Base-by-base conservation (phyloP, 2,888 invertebrate species). In the Andrena haemorrhoa region DNA sequence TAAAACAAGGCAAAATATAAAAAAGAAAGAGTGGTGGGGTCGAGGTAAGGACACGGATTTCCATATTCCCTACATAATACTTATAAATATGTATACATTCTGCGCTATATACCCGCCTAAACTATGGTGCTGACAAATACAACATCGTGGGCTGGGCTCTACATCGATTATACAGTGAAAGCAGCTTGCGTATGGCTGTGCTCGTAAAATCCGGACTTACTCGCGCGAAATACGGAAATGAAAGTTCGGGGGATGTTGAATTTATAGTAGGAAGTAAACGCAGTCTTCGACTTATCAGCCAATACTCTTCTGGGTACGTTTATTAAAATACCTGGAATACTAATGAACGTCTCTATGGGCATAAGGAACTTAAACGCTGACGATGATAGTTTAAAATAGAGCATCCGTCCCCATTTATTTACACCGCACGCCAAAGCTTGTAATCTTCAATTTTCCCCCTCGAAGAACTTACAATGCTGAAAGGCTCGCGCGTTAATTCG, bases 401-500 rank as follows among this genome's bases (percentile, higher is more conserved):
- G 35, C 35, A 41, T 41, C 8, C 35, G 10, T 35, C 10, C 10
- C 35, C 10, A 35, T 35, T 35, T 35, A 35, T 35, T 35, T 35
- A 35, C 35, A 35, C 35, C 35, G 10, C 10, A 10, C 35, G 35
- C 35, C 35, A 10, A 10, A 10, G 10, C 35, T 35, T 35, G 2
- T 35, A 35, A 10, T 10, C 10, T 35, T 10, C 2, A 23, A n/a
- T 20, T 10, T 3, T 16, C 3, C 8, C 5, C 16, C 53, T 3
- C 53, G 10, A 10, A 3, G 12, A 12, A 35, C 12, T 20, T 23
- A 33, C 66, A 29, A 81, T 60, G 75, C 58, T 79, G 85, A 82
- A 82, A 85, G 85, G 77, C 35, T 75, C 51, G 58, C 71, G 7
- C 56, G 70, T 49, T 77, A 73, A 85, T 85, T 85, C 75, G 58